These are phyloP conservation scores for Drymodes brunneopygia DNA, from an alignment of 2,113 vertebrate genomes.

Conservation along the genomic window DNA sequence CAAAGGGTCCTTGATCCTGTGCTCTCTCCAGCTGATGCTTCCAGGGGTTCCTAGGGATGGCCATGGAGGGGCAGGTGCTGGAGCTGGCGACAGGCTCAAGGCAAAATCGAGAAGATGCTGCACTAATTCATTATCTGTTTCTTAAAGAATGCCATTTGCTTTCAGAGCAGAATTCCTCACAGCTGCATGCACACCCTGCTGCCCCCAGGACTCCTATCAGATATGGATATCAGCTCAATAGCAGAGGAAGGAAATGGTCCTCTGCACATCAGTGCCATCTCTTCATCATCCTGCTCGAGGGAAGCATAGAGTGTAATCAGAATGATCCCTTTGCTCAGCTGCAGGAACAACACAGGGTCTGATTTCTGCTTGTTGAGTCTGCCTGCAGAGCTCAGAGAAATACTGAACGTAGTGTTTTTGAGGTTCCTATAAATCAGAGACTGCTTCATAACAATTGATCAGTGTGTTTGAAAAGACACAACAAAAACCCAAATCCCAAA, in stretches of 20 bases:
- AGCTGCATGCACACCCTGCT: neutral
- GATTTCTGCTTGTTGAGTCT: neutral
- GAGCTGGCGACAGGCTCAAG: neutral
- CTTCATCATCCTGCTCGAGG: neutral
- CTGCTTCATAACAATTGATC: neutral
- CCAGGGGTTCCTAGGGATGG: neutral
- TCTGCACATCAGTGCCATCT: neutral
- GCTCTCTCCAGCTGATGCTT: neutral
- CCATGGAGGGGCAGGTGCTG: neutral
- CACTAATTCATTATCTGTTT: neutral
- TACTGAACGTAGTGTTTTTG: fast-evolving
- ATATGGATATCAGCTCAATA: neutral
- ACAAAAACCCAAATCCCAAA: neutral
- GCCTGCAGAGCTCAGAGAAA: neutral
- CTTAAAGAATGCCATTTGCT: neutral
- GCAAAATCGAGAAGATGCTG: neutral
- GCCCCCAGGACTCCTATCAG: neutral
- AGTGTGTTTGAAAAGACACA: neutral
- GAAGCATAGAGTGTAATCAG: neutral
- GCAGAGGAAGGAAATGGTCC: neutral
- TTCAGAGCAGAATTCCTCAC: neutral
- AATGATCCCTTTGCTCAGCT: neutral
- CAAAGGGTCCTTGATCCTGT: neutral
- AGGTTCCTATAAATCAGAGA: neutral
- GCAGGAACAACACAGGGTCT: neutral